Percentiles rank a stretch among this genome's conserved stretches.
Evolutionary conservation across 2,888 invertebrate genomes (phyloP).

Genomic region (Melitaea athalia): DNA sequence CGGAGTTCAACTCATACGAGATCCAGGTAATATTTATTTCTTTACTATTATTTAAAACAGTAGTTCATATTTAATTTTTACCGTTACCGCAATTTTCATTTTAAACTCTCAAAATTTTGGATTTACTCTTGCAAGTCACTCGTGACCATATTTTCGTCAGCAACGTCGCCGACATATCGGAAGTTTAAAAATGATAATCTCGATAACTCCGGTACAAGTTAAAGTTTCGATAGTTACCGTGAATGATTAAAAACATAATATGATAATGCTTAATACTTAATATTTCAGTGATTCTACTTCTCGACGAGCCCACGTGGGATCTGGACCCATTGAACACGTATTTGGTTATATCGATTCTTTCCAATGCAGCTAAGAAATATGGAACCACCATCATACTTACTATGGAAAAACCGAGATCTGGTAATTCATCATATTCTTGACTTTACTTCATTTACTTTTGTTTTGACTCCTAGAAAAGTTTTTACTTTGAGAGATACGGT

Average conservation of each 20-base stretch:
- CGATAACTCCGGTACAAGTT: neutral
- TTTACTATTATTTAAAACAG: neutral
- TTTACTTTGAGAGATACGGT: too few relatives aligned
- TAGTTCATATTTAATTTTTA: too few relatives aligned
- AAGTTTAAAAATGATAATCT: too few relatives aligned
- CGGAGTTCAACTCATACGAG: slow-evolving; percentile 95
- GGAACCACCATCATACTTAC: slow-evolving; percentile 95
- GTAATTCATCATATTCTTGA: slow-evolving; percentile 45
- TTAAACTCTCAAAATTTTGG: too few relatives aligned
- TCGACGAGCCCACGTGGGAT: slow-evolving; percentile 97
- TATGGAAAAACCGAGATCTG: slow-evolving; percentile 94
- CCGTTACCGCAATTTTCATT: too few relatives aligned
- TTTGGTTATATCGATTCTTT: slow-evolving; percentile 95
- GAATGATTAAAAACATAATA: too few relatives aligned
- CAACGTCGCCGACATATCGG: too few relatives aligned
- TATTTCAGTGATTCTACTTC: slow-evolving; percentile 88
- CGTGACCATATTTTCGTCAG: too few relatives aligned
- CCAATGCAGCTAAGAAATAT: slow-evolving; percentile 94
- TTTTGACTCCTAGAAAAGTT: neutral
- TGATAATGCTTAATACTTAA: neutral
- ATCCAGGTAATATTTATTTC: slow-evolving; percentile 86
- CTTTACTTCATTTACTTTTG: neutral
- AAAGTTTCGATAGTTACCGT: too few relatives aligned
- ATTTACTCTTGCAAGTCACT: too few relatives aligned
- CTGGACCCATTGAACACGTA: slow-evolving; percentile 97